A percentile compares a stretch with the other conserved stretches of the same genome.
phyloP scores from a whole-genome alignment of 2,888 invertebrate species.

The Pyralis farinalis region DNA sequence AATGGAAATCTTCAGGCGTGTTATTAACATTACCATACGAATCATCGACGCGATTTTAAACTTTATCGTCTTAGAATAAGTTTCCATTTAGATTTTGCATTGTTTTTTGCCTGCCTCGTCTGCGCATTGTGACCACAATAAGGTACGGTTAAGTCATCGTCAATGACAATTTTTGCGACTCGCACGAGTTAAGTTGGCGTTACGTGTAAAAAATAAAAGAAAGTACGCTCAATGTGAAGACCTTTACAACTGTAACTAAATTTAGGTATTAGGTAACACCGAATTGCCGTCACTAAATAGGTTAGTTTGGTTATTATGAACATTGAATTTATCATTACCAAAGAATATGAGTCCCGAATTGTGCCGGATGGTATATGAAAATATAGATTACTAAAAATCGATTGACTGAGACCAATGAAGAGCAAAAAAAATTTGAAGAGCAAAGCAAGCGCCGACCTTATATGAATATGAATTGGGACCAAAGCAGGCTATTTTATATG shows the following conservation, averaged over 20 bases:
- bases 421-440: too few species aligned
- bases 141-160: constrained; percentile 16
- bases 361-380: too few species aligned
- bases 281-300: constrained; percentile 6
- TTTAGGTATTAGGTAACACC: constrained; percentile 18
- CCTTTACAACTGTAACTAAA: constrained; percentile 28
- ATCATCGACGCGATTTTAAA: not conserved
- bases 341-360: too few species aligned
- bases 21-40: constrained; percentile 10
- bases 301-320: constrained; percentile 1
- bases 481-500: too few species aligned
- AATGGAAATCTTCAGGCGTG: constrained; percentile 25
- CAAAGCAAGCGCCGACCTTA: too few species aligned
- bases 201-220: constrained; percentile 11
- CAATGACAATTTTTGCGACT: constrained; percentile 21
- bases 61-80: constrained; percentile 7
- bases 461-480: too few species aligned
- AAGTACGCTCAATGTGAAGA: constrained; percentile 7
- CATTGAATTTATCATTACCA: not conserved
- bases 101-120: constrained; percentile 6
- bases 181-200: constrained; percentile 16
- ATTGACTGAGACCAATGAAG: too few species aligned
- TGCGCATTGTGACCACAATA: constrained; percentile 15
- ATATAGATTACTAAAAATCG: too few species aligned
- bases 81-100: constrained; percentile 3